Conservation (phyloP, 2,113 vertebrate genomes). For the Furnarius figulus region DNA sequence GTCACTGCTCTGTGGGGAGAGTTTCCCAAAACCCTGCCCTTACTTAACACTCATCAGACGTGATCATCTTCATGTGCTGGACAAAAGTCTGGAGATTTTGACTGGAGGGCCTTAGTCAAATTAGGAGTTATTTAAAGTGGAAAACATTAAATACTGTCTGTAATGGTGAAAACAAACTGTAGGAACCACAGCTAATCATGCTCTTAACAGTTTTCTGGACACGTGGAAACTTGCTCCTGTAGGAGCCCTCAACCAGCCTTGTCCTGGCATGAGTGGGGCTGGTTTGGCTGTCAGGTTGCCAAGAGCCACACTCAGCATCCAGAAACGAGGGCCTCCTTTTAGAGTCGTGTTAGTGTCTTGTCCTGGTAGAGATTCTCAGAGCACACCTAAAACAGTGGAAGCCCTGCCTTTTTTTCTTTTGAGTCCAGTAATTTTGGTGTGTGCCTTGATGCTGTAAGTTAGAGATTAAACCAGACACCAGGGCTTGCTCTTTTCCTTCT, state of each 20-base stretch:
- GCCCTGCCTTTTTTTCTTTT: not conserved
- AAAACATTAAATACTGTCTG: not conserved
- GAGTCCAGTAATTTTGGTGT: not conserved
- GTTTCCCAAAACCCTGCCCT: not conserved
- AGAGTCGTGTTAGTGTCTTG: rapidly evolving
- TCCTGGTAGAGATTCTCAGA: not conserved
- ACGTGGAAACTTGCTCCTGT: not conserved
- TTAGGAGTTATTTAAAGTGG: not conserved
- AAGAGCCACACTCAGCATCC: not conserved
- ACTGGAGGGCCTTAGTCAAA: not conserved
- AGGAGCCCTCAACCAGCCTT: not conserved
- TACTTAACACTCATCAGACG: not conserved
- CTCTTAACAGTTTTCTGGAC: not conserved
- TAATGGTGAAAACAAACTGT: not conserved
- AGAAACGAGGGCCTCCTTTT: not conserved
- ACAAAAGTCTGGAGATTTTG: not conserved
- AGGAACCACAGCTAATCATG: not conserved
- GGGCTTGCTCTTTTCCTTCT: rapidly evolving
- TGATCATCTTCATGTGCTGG: rapidly evolving
- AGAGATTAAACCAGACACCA: not conserved
- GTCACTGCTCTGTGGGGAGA: rapidly evolving
- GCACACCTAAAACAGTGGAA: not conserved
- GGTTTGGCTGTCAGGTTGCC: rapidly evolving
- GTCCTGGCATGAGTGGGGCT: rapidly evolving
- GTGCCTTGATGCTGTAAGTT: not conserved